phyloP scores from a whole-genome alignment of 2,797 vertebrate genomes.

The Falco columbarius region DNA sequence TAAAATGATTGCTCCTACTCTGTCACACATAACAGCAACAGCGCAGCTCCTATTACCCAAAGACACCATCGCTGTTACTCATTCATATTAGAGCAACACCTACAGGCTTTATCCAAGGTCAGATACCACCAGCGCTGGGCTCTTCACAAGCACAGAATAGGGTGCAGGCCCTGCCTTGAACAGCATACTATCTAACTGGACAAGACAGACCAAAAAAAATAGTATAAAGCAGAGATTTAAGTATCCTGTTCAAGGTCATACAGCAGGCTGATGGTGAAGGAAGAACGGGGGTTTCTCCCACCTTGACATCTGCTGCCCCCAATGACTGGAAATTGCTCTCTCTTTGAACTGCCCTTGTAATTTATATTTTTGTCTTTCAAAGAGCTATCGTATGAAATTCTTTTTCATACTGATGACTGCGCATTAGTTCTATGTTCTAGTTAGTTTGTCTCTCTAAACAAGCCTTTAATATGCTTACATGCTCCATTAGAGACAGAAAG shows the following conservation, averaged over 20 bases:
- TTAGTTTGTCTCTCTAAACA: background rate
- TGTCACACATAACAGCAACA: background rate
- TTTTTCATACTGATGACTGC: constrained; percentile 9
- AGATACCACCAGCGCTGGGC: background rate
- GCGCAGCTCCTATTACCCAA: background rate
- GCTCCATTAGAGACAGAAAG: background rate
- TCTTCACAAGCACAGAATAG: background rate
- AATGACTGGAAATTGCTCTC: constrained; percentile 4
- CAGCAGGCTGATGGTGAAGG: background rate
- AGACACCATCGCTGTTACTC: background rate
- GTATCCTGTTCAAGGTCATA: background rate
- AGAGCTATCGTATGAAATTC: background rate
- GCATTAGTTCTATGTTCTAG: background rate
- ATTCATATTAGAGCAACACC: background rate
- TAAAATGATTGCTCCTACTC: background rate
- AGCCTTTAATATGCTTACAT: background rate
- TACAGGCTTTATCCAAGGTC: background rate
- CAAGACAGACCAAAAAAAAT: background rate
- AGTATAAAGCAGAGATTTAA: background rate
- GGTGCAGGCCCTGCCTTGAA: background rate
- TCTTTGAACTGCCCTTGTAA: constrained; percentile 20
- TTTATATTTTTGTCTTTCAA: background rate
- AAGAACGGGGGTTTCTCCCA: background rate
- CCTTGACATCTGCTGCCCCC: background rate
- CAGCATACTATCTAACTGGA: background rate